These are phyloP conservation scores for Panagrolaimus sp. DNA, from an alignment of 1,140 invertebrate genomes.

Conservation along the genomic window DNA sequence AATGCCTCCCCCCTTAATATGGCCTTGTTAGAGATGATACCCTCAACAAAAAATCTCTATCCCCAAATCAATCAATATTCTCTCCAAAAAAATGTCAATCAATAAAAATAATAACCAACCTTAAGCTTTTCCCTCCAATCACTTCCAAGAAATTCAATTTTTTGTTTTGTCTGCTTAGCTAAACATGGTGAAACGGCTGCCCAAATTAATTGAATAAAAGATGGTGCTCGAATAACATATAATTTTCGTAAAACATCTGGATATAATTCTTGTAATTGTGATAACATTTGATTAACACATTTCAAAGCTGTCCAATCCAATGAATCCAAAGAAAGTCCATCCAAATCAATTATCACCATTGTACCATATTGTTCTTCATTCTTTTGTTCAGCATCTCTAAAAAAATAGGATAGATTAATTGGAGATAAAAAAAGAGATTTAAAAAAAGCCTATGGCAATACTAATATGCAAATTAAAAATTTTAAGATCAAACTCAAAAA, in stretches of 20 bases:
- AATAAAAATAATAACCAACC: no score
- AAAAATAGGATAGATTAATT: no score
- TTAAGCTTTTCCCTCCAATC: constrained; percentile 43
- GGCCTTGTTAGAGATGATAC: no score
- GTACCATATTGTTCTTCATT: constrained; percentile 35
- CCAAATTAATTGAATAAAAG: constrained; percentile 40
- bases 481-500: no score
- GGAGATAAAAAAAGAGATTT: no score
- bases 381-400: neutral
- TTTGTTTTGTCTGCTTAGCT: constrained; percentile 48
- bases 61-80: no score
- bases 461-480: no score
- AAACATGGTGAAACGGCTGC: constrained; percentile 36
- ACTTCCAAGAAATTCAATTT: constrained; percentile 42
- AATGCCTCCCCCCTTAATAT: no score
- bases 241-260: constrained; percentile 48
- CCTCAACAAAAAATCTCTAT: no score
- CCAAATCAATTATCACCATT: constrained; percentile 48
- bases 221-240: constrained; percentile 39
- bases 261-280: constrained; percentile 47
- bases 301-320: constrained; percentile 43
- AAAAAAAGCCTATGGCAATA: no score
- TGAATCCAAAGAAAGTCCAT: constrained; percentile 38
- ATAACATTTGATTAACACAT: constrained; percentile 38
- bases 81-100: no score